Evolutionary conservation across 1,140 invertebrate species (phyloP), one percentile per base, ranked within the genome.

Genomic region (Drosophila micromelanica): DNA sequence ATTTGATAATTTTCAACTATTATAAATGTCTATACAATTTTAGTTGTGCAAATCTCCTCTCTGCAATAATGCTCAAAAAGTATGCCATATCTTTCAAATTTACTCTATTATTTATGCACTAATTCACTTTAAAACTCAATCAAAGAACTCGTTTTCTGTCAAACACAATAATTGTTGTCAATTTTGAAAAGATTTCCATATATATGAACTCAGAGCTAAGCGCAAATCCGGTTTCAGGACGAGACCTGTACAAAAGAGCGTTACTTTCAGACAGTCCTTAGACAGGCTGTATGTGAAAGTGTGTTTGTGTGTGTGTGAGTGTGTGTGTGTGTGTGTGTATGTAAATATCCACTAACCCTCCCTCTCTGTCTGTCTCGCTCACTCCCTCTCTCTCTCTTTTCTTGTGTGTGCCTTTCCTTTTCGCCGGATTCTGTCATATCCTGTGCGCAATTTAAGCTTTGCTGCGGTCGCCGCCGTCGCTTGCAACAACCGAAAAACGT

Each of bases 161-260:
- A 37, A 61, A 52, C 65, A 27, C 46, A 61, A 15, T 69, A 61
- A 55, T 55, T 70, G 59, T 32, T 60, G 30, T 60, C 56, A 46
- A 32, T 46, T 60, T 45, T 46, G 42, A 56, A 11, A 46, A 37
- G n/a, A 45, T 20, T 43, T 60, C 13, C 30, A 13, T 17, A 38
- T 23, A 40, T 40, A 35, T 40, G 12, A 11, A 11, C 20, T 4
- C 8, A 15, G 8, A 35, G 32, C 32, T 6, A 27, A 17, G 30
- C 8, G 49, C 30, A 60, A 60, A 60, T 60, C 57, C 57, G 57
- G 57, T 60, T 60, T 60, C 27, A 46, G 55, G 55, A 57, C 45
- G 45, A 46, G 11, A 20, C 38, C 45, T 51, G 9, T 35, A 35
- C 40, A 17, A 30, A 57, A 15, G 37, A 43, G 54, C 13, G 40